These are phyloP conservation scores for Yponomeuta malinellus DNA, from an alignment of 2,888 invertebrate species.

Conservation along the genomic window DNA sequence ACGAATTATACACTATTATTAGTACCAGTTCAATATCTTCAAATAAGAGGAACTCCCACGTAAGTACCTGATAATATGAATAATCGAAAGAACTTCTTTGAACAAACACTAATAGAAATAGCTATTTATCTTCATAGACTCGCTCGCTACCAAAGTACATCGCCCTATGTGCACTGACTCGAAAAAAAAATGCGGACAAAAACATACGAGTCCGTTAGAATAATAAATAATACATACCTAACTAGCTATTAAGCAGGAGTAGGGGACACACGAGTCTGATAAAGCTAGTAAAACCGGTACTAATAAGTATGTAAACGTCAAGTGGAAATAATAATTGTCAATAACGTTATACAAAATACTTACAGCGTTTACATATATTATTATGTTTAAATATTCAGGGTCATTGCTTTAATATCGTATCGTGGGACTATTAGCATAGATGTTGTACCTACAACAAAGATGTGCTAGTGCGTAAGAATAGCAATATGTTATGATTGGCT, in stretches of 20 bases:
- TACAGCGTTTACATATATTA: neutral
- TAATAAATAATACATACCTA: neutral
- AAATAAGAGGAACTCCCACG: too few relatives aligned
- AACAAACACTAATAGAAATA: too few relatives aligned
- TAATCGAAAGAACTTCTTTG: too few relatives aligned
- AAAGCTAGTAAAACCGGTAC: neutral
- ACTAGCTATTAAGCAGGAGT: neutral
- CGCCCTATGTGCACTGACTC: conserved; percentile 10
- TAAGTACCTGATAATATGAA: too few relatives aligned
- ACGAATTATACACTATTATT: too few relatives aligned
- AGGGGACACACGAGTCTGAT: neutral
- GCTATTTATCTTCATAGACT: neutral
- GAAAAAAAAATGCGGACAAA: conserved; percentile 10
- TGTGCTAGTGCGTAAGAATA: neutral
- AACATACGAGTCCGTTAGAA: conserved; percentile 5
- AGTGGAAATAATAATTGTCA: neutral
- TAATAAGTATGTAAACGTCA: neutral
- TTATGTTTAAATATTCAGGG: conserved; percentile 6
- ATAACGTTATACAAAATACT: conserved; percentile 1
- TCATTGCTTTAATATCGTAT: neutral
- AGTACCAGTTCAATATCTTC: too few relatives aligned
- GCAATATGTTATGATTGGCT: neutral
- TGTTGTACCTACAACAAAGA: neutral
- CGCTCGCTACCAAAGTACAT: neutral
- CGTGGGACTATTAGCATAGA: neutral